Evolutionary conservation across 2,113 vertebrate species (phyloP).

Genomic region (Lipophrys pholis): DNA sequence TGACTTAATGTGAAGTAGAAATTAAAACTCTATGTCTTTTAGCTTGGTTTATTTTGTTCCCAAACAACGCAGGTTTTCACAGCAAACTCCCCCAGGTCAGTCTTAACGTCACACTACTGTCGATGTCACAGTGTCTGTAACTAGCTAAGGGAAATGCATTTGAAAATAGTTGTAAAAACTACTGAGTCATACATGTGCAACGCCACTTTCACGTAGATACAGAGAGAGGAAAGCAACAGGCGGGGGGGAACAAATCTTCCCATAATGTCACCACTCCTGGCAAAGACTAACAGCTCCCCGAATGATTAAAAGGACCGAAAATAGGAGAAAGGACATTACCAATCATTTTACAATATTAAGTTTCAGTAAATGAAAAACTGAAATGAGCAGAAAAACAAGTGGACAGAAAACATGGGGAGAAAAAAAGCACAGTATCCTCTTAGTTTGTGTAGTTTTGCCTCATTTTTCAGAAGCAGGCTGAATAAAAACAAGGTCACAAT

Average conservation of each 20-base stretch:
- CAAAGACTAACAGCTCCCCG: constrained; percentile 25
- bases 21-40: neutral
- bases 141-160: constrained; percentile 19
- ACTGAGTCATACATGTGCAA: constrained; percentile 49
- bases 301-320: constrained; percentile 27
- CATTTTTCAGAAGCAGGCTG: neutral
- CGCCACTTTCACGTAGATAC: constrained; percentile 9
- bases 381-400: neutral
- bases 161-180: constrained; percentile 14
- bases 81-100: neutral
- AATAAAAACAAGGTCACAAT: constrained; percentile 25
- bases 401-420: neutral
- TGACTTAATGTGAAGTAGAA: neutral
- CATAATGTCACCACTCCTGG: constrained; percentile 30
- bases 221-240: neutral
- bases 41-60: neutral
- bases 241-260: constrained; percentile 16
- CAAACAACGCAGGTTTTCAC: constrained; percentile 5
- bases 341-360: constrained; percentile 28
- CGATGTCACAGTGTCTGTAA: constrained; percentile 25
- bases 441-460: neutral
- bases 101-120: neutral
- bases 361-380: too few relatives aligned
- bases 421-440: neutral
- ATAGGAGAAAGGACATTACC: constrained; percentile 39